These are phyloP conservation scores for Aphis craccivora DNA, from an alignment of 1,140 invertebrate species.

Conservation along the genomic window DNA sequence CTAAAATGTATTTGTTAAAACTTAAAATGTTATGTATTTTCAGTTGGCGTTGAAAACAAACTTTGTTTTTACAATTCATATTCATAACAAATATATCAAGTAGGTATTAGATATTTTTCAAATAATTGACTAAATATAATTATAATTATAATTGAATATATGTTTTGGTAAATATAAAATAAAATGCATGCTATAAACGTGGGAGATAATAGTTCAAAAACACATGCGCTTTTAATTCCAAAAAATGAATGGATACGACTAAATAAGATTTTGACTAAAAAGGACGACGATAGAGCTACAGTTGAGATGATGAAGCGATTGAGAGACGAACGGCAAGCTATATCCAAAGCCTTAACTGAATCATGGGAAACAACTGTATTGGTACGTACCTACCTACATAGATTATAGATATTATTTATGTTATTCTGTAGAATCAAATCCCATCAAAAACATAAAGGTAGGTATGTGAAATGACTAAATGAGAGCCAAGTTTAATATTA, in stretches of 20 bases:
- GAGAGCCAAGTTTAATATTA: too few species aligned
- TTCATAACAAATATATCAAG: neutral
- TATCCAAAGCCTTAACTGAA: neutral
- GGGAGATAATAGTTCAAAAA: neutral
- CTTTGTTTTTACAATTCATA: neutral
- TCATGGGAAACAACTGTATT: neutral
- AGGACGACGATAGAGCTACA: neutral
- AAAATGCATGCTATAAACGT: neutral
- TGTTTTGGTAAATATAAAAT: neutral
- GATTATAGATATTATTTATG: too few species aligned
- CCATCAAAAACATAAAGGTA: too few species aligned
- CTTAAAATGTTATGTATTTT: neutral
- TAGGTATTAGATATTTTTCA: neutral
- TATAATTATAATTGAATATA: neutral
- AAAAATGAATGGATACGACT: slow-evolving; percentile 29
- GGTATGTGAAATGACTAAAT: too few species aligned
- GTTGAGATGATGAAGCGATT: neutral
- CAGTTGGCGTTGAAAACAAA: neutral
- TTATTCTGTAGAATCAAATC: too few species aligned
- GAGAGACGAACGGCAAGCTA: neutral
- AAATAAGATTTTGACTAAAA: slow-evolving; percentile 25
- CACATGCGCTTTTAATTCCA: neutral
- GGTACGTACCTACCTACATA: neutral
- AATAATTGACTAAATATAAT: neutral
- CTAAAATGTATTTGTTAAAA: neutral